phyloP scores from a whole-genome alignment of 2,888 invertebrate genomes.

The Ormyrus labotus region DNA sequence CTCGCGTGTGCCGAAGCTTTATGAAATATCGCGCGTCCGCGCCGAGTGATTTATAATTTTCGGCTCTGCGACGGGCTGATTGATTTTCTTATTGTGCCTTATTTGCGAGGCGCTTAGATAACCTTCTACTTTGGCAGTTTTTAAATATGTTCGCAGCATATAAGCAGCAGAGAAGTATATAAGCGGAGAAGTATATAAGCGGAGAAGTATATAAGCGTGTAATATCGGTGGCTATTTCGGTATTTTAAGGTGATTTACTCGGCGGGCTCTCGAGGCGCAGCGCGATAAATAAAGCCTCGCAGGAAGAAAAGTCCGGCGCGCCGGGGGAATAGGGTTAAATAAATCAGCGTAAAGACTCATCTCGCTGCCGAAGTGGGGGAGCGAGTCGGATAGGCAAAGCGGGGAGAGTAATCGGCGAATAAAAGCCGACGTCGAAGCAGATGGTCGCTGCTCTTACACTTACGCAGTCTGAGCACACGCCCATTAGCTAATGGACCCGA shows the following conservation, averaged over 20 bases:
- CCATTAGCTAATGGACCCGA: constrained; percentile 74
- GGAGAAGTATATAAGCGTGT: no score
- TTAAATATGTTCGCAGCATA: no score
- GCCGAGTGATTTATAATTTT: neutral
- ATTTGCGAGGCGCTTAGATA: no score
- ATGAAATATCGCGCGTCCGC: neutral
- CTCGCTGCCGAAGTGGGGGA: neutral
- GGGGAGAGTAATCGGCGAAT: constrained; percentile 63
- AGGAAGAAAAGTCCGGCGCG: constrained; percentile 13
- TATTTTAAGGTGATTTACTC: no score
- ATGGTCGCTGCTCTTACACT: constrained; percentile 62
- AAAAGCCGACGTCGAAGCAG: constrained; percentile 70
- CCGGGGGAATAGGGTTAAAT: constrained; percentile 40
- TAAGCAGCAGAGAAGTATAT: no score
- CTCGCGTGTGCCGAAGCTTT: neutral
- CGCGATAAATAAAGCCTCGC: neutral
- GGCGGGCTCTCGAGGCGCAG: no score
- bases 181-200: no score
- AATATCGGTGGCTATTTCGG: no score
- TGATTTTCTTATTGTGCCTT: no score
- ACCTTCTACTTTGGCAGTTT: no score
- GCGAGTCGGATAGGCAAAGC: constrained; percentile 23
- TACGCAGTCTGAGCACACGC: constrained; percentile 48
- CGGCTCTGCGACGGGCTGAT: no score
- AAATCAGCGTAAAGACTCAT: constrained; percentile 22